Conservation (phyloP, 2,797 vertebrate species). For the Melanotaenia trifasciata region DNA sequence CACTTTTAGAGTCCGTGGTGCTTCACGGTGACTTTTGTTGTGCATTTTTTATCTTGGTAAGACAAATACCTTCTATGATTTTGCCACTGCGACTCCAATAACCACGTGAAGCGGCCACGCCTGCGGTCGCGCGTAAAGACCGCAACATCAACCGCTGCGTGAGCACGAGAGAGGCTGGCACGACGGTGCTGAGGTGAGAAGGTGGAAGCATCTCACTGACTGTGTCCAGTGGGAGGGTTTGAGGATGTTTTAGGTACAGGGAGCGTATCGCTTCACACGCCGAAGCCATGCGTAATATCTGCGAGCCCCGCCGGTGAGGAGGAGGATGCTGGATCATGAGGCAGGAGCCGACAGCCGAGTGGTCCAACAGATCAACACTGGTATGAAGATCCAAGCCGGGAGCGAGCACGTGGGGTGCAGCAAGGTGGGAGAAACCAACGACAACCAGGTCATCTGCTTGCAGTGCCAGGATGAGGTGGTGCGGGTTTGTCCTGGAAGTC, state of each 20-base stretch:
- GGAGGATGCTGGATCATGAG: conserved; percentile 69
- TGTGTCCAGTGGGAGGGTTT: conserved; percentile 40
- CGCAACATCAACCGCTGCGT: conserved; percentile 24
- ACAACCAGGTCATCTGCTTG: conserved; percentile 63
- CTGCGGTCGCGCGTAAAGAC: conserved; percentile 56
- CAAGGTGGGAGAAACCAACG: conserved; percentile 64
- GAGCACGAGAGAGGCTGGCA: conserved; percentile 1
- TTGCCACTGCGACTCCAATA: conserved; percentile 10
- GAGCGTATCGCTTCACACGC: conserved; percentile 14
- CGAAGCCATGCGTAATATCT: conserved; percentile 54
- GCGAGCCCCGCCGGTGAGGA: conserved; percentile 38
- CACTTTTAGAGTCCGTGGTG: background rate
- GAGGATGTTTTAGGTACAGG: background rate
- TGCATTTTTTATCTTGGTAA: no score
- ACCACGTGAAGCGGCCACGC: conserved; percentile 60
- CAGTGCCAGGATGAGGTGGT: conserved; percentile 74
- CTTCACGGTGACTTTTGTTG: background rate
- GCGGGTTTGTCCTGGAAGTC: conserved; percentile 72
- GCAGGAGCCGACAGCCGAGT: conserved; percentile 65
- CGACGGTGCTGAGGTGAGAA: conserved; percentile 8
- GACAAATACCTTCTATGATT: background rate
- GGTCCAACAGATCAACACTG: conserved; percentile 60
- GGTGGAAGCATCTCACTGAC: background rate
- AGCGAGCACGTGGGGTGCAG: conserved; percentile 69
- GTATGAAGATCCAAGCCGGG: conserved; percentile 74